Evolutionary conservation across 92 coral and sea anemone genomes (phyloP).

Genomic region (Porites lobata): DNA sequence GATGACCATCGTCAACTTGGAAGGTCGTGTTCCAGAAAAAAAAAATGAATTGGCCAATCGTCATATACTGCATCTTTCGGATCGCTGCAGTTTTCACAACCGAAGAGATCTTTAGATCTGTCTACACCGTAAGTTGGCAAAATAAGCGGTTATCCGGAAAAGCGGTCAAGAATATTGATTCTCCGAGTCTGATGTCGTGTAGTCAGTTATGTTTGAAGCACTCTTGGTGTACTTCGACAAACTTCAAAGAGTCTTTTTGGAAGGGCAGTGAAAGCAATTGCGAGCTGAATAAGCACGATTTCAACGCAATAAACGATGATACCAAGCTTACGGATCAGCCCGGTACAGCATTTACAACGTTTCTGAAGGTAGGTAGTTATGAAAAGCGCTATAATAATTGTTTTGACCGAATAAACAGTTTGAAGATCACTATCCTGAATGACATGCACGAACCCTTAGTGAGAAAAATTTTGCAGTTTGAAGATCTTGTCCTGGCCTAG

Average conservation of each 20-base stretch:
- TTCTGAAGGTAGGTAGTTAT: background rate
- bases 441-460: too few relatives aligned
- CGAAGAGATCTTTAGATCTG: background rate
- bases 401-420: too few relatives aligned
- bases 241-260: background rate
- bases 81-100: background rate
- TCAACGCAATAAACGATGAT: background rate
- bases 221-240: constrained; percentile 6
- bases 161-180: background rate
- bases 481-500: too few relatives aligned
- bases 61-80: background rate
- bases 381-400: too few relatives aligned
- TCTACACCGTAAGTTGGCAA: background rate
- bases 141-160: background rate
- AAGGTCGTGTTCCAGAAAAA: too few relatives aligned
- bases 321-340: background rate
- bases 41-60: background rate
- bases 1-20: too few relatives aligned
- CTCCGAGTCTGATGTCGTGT: background rate
- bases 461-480: too few relatives aligned
- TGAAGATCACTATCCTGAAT: too few relatives aligned
- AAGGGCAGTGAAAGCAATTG: background rate
- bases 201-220: background rate
- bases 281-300: background rate
- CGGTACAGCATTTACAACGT: background rate